These are phyloP conservation scores for Apodemia zela DNA, from an alignment of 2,888 invertebrate species.

Conservation along the genomic window DNA sequence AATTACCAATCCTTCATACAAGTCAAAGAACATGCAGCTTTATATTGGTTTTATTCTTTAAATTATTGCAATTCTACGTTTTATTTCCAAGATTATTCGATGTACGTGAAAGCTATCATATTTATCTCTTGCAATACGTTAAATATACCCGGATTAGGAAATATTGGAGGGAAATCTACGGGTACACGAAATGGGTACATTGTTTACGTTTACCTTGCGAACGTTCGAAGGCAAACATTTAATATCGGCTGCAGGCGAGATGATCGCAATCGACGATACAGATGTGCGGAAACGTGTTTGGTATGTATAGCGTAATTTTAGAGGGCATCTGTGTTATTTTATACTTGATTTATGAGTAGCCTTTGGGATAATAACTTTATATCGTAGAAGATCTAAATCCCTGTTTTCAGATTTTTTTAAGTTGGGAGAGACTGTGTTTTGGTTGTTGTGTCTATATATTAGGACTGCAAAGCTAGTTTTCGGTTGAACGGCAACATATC, in stretches of 20 bases:
- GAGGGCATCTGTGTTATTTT: slow-evolving; percentile 7
- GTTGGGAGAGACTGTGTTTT: too few relatives aligned
- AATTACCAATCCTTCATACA: slow-evolving; percentile 4
- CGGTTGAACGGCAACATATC: too few relatives aligned
- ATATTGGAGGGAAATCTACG: slow-evolving; percentile 47
- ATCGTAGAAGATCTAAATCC: too few relatives aligned
- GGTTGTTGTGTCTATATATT: too few relatives aligned
- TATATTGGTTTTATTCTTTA: slow-evolving; percentile 4
- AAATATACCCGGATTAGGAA: slow-evolving; percentile 40
- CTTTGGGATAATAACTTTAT: background rate
- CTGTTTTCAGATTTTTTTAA: too few relatives aligned
- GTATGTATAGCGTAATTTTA: background rate
- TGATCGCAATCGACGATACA: slow-evolving; percentile 24
- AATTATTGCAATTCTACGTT: slow-evolving; percentile 11
- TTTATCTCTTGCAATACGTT: slow-evolving; percentile 12
- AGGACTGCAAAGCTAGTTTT: too few relatives aligned
- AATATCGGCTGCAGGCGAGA: slow-evolving; percentile 43
- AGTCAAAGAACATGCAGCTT: background rate
- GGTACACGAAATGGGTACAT: slow-evolving; percentile 12
- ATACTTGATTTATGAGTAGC: background rate
- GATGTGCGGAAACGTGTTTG: slow-evolving; percentile 18
- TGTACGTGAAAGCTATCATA: slow-evolving; percentile 10
- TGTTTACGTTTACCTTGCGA: slow-evolving; percentile 67
- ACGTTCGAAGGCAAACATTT: slow-evolving; percentile 54
- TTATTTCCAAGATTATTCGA: slow-evolving; percentile 1